phyloP scores from a whole-genome alignment of 2,797 vertebrate species.

The Sebastes nivosus region DNA sequence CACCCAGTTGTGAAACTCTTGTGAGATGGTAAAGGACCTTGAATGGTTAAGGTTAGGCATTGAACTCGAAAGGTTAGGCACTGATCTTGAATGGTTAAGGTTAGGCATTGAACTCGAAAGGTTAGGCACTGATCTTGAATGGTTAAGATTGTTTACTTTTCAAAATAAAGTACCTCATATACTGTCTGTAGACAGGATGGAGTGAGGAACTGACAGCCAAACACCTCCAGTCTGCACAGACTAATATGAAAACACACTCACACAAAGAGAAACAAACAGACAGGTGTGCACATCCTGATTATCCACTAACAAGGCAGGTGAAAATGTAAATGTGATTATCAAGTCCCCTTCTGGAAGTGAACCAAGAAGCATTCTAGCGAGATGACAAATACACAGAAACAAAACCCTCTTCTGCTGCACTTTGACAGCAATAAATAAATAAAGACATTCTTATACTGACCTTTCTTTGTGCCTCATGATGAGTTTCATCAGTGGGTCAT shows the following conservation, averaged over 20 bases:
- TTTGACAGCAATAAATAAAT: background rate
- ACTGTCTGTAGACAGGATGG: slow-evolving; percentile 55
- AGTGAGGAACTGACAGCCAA: slow-evolving; percentile 75
- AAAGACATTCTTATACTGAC: slow-evolving; percentile 7
- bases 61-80: too few species aligned
- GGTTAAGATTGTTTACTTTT: background rate
- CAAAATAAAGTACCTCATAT: slow-evolving; percentile 52
- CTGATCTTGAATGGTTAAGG: too few species aligned
- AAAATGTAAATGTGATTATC: background rate
- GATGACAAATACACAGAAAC: background rate
- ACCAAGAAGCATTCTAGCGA: background rate
- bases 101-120: too few species aligned
- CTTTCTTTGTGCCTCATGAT: slow-evolving; percentile 63
- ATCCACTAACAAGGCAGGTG: background rate
- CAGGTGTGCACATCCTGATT: background rate
- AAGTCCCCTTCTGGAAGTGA: background rate
- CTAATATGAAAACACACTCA: slow-evolving; percentile 35
- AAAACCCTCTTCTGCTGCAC: background rate
- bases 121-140: too few species aligned
- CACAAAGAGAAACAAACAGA: background rate
- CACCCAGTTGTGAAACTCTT: too few species aligned
- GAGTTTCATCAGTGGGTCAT: slow-evolving; percentile 61
- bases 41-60: too few species aligned
- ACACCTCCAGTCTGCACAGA: slow-evolving; percentile 74
- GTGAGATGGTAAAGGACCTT: too few species aligned